These are phyloP conservation scores for Ciconia boyciana DNA, from an alignment of 2,113 vertebrate genomes.

Conservation along the genomic window DNA sequence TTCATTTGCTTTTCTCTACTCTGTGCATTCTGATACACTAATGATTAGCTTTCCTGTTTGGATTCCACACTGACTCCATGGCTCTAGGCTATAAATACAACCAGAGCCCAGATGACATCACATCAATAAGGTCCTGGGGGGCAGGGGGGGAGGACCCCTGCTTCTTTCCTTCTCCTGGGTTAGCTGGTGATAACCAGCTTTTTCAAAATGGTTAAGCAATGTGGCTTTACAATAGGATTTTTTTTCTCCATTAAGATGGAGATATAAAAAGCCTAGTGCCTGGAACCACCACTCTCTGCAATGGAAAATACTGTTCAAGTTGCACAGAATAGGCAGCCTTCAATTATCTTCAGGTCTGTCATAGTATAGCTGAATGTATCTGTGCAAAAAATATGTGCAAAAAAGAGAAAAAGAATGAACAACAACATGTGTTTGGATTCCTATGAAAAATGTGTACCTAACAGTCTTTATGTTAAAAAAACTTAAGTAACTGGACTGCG, in stretches of 20 bases:
- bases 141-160: neutral
- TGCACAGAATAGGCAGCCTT: neutral
- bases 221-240: neutral
- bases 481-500: neutral
- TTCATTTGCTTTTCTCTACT: slow-evolving; percentile 66
- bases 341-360: neutral
- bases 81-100: slow-evolving; percentile 70
- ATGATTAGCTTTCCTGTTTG: slow-evolving; percentile 77
- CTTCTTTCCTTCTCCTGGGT: slow-evolving; percentile 8
- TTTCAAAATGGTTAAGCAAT: neutral
- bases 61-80: slow-evolving; percentile 63
- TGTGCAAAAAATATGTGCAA: neutral
- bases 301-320: neutral
- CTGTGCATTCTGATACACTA: slow-evolving; percentile 71
- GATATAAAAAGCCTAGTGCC: neutral
- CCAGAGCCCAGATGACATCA: slow-evolving; percentile 47
- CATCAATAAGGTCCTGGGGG: neutral
- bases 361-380: neutral
- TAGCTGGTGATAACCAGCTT: neutral
- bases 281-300: neutral
- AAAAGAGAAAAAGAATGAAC: neutral
- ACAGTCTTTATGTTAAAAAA: neutral
- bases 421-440: neutral
- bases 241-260: neutral
- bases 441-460: neutral